These are phyloP conservation scores for Falco columbarius DNA, from an alignment of 2,797 vertebrate species.

Conservation along the genomic window DNA sequence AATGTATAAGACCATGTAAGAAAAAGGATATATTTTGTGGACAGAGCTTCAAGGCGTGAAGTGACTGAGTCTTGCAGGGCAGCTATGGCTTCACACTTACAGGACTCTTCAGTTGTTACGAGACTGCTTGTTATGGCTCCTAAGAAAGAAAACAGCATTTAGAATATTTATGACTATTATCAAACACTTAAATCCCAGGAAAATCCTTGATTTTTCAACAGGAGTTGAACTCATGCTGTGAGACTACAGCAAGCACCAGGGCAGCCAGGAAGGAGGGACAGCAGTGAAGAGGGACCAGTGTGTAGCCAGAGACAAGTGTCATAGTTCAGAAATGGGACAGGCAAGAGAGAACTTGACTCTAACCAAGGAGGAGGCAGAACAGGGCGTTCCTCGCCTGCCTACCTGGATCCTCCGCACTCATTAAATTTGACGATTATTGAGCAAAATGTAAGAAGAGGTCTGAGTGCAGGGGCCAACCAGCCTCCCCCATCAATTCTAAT, in stretches of 20 bases:
- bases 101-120: conserved; percentile 82
- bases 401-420: neutral
- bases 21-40: conserved; percentile 93
- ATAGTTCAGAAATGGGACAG: neutral
- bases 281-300: neutral
- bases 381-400: neutral
- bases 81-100: conserved; percentile 91
- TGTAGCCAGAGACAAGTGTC: neutral
- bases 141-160: conserved; percentile 17
- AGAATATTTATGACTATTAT: neutral
- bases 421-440: neutral
- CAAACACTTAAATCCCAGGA: neutral
- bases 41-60: conserved; percentile 85
- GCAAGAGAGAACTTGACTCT: neutral
- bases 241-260: neutral
- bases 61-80: conserved; percentile 89
- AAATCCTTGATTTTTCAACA: neutral
- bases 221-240: neutral
- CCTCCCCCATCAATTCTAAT: neutral
- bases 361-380: neutral
- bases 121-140: conserved; percentile 56
- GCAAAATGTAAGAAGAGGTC: neutral
- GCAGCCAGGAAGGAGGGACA: rapidly evolving
- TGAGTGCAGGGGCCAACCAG: neutral
- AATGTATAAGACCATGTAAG: neutral